Evolutionary conservation across 2,888 invertebrate genomes (phyloP).

Genomic region (Tenthredo distinguenda): DNA sequence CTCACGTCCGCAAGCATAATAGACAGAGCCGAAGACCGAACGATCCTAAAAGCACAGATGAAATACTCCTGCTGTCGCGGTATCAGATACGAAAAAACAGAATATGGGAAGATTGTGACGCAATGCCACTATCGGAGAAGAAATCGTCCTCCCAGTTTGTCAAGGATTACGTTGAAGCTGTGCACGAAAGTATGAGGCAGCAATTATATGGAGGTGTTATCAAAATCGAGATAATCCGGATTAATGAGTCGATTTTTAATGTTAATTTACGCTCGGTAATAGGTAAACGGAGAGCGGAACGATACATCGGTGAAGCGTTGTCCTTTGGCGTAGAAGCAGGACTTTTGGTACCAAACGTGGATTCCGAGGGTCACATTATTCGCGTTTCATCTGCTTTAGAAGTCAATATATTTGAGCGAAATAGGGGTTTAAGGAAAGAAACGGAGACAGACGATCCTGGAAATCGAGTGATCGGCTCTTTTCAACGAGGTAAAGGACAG

Average conservation of each 20-base stretch:
- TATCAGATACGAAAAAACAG: conserved; percentile 1
- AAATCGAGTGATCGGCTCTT: background rate
- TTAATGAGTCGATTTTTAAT: background rate
- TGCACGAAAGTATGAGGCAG: background rate
- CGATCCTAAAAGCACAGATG: background rate
- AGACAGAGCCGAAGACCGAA: conserved; percentile 16
- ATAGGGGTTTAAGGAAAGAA: background rate
- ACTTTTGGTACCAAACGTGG: background rate
- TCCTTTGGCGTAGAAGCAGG: conserved; percentile 22
- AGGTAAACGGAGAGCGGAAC: conserved; percentile 24
- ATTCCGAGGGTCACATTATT: background rate
- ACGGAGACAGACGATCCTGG: background rate
- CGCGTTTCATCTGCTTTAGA: conserved; percentile 10
- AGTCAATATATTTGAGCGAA: background rate
- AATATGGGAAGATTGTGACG: background rate
- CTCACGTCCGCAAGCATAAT: conserved; percentile 24
- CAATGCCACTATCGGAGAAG: background rate
- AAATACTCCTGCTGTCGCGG: background rate
- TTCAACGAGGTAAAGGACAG: background rate
- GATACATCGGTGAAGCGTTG: background rate
- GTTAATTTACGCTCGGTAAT: background rate
- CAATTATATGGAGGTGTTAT: background rate
- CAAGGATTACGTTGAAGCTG: conserved; percentile 30
- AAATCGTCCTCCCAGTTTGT: background rate
- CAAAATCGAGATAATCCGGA: background rate